A percentile compares a stretch with the other conserved stretches of the same genome.
phyloP scores from a whole-genome alignment of 2,888 invertebrate genomes.

The Pachliopta kotzebuea region DNA sequence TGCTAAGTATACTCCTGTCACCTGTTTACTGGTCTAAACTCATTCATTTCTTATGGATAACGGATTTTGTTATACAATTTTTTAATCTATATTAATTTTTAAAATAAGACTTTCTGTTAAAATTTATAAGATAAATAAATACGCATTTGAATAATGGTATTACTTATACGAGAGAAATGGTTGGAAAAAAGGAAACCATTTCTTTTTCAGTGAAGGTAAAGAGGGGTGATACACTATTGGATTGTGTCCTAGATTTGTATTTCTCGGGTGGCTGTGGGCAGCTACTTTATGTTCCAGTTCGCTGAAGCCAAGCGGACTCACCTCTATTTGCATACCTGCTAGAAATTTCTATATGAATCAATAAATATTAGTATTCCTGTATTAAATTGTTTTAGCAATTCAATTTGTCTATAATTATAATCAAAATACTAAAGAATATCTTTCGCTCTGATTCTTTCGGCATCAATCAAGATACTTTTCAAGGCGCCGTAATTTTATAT shows the following conservation, averaged over 20 bases:
- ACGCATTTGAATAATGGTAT: background rate
- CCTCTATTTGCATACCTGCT: slow-evolving; percentile 40
- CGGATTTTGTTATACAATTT: too few relatives aligned
- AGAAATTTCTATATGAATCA: slow-evolving; percentile 33
- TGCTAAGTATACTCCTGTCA: too few relatives aligned
- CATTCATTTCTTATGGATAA: too few relatives aligned
- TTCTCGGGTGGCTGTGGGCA: slow-evolving; percentile 43
- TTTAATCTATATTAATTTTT: too few relatives aligned
- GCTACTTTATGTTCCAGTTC: slow-evolving; percentile 42
- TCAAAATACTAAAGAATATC: too few relatives aligned
- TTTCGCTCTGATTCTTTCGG: too few relatives aligned
- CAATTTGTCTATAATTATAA: too few relatives aligned
- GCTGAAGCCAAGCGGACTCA: slow-evolving; percentile 38
- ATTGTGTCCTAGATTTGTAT: slow-evolving; percentile 59
- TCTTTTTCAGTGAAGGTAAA: slow-evolving; percentile 31
- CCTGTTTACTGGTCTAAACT: too few relatives aligned
- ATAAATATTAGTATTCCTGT: slow-evolving; percentile 30
- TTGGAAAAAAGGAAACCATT: slow-evolving; percentile 8
- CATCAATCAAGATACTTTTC: too few relatives aligned
- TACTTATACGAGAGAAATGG: background rate
- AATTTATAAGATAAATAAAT: background rate
- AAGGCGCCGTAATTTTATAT: too few relatives aligned
- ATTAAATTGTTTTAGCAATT: too few relatives aligned
- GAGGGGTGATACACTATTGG: slow-evolving; percentile 39
- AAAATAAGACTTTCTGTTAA: background rate